Base-by-base conservation (phyloP, 1,140 invertebrate genomes). In the Papilio polyxenes region DNA sequence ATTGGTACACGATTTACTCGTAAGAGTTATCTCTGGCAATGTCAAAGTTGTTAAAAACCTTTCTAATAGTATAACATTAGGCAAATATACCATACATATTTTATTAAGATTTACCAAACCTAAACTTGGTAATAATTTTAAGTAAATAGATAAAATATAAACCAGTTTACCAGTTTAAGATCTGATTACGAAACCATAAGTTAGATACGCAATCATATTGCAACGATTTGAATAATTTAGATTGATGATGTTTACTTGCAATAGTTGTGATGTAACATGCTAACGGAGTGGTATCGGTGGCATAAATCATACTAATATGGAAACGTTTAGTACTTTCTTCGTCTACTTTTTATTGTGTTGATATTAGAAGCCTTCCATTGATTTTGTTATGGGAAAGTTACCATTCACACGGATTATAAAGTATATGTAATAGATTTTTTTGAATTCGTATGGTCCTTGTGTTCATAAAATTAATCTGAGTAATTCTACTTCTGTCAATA, bases 221-320 rank as follows among this genome's bases (percentile, higher is more conserved):
- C 31, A 72, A 72, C 65, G 13, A 9, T 15, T 72, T 72, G 65
- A 72, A 72, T 72, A 72, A 72, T 72, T 72, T 72, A 72, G 65
- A 72, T 72, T 40, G 31, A 72, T 37, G 65, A 72, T 72, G 65
- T 72, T 15, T 15, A 31, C 65, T 72, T 40, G 65, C 65, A 69
- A 31, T 37, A 69, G 31, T 11, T 5, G 65, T 72, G 65, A 72
- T 1, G 65, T 37, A 72, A 72, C 13, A 13, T 37, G 11, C 31
- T 37, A 31, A 31, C 23, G 23, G 37, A 72, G 31, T 72, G 65
- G 31, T 20, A 72, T 9, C 62, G 10, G 23, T 65, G 23, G 2
- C 62, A 23, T 23, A 20, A 37, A 31, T 65, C 62, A 65, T 23
- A 65, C 62, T 7, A 65, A 31, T 65, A 31, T 72, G 65, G 31